Evolutionary conservation across 2,113 vertebrate species (phyloP).

Genomic region (Myotis lucifugus): DNA sequence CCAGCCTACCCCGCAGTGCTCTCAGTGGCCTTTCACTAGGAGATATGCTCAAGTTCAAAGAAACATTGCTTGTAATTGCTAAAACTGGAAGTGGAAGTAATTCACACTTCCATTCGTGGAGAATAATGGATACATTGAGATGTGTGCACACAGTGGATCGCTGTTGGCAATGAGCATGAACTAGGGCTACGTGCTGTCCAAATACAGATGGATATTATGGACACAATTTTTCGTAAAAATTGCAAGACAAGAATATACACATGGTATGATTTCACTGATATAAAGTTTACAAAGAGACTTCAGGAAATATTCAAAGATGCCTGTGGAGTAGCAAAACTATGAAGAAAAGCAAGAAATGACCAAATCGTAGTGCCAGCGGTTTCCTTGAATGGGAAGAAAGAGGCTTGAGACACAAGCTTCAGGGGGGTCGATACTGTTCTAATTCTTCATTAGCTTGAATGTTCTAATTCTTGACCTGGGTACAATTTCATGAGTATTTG

Average conservation of each 20-base stretch:
- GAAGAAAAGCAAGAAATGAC: neutral
- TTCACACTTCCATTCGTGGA: neutral
- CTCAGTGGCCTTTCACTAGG: neutral
- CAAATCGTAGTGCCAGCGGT: neutral
- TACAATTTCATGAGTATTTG: neutral
- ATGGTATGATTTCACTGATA: neutral
- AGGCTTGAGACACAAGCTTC: neutral
- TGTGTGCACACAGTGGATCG: rapidly evolving
- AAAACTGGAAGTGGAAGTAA: neutral
- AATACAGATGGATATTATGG: neutral
- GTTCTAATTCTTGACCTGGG: neutral
- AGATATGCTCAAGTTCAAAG: neutral
- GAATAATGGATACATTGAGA: too few relatives aligned
- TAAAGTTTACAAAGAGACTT: neutral
- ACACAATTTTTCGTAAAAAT: neutral
- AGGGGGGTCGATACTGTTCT: too few relatives aligned
- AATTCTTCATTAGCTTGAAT: neutral
- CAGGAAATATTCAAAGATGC: neutral
- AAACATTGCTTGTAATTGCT: neutral
- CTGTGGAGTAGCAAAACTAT: neutral
- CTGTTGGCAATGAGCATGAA: neutral
- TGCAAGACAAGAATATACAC: neutral
- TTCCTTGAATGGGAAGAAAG: neutral
- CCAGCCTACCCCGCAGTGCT: neutral
- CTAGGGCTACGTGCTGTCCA: neutral